Conservation (phyloP, 2,888 invertebrate species). For the Idaea aversata region DNA sequence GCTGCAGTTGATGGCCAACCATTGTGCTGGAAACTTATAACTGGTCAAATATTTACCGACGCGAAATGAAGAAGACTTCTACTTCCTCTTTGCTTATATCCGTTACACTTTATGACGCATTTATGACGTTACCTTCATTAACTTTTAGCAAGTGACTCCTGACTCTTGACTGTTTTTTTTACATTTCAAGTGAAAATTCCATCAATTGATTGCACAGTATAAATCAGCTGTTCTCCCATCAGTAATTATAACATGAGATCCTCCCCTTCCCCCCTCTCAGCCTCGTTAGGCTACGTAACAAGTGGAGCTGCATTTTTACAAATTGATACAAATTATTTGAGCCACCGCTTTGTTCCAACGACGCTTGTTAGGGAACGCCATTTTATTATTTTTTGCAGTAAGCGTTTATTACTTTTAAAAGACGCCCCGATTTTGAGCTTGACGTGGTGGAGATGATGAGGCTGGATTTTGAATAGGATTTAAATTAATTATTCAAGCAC, state of each 20-base stretch:
- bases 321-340: slow-evolving; percentile 81
- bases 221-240: not conserved
- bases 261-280: slow-evolving; percentile 45
- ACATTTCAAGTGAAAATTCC: not conserved
- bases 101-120: no score
- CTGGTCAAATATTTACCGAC: no score
- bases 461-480: not conserved
- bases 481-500: no score
- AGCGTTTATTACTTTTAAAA: slow-evolving; percentile 36
- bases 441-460: not conserved
- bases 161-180: not conserved
- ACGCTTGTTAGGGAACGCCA: slow-evolving; percentile 79
- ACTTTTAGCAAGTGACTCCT: no score
- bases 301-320: slow-evolving; percentile 77
- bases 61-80: no score
- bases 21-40: no score
- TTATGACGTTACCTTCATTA: no score
- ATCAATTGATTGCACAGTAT: not conserved
- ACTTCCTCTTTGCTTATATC: no score
- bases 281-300: slow-evolving; percentile 48
- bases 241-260: slow-evolving; percentile 65
- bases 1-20: no score
- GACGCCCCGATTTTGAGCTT: slow-evolving; percentile 10
- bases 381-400: slow-evolving; percentile 70
- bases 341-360: slow-evolving; percentile 79